Evolutionary conservation across 2,797 vertebrate species (phyloP).

Genomic region (Pteropus rufus): DNA sequence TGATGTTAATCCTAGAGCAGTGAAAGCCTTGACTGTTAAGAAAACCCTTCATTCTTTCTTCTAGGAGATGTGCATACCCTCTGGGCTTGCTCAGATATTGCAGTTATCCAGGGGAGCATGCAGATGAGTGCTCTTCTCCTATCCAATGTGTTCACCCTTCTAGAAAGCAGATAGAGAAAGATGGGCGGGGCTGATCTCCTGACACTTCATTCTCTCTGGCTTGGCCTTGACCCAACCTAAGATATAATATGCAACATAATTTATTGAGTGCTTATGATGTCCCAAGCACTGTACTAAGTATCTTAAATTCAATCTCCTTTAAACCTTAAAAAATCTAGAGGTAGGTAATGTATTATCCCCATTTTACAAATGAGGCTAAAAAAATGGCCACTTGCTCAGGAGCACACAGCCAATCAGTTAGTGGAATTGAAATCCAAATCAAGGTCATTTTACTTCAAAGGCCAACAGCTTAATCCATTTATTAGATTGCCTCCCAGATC

Average conservation of each 20-base stretch:
- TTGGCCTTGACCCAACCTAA: neutral
- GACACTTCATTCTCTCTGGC: neutral
- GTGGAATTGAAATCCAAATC: neutral
- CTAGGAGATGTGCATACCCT: neutral
- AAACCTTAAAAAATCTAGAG: neutral
- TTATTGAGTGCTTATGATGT: neutral
- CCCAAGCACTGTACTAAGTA: neutral
- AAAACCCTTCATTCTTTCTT: neutral
- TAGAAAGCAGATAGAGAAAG: neutral
- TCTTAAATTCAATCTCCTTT: neutral
- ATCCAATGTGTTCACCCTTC: neutral
- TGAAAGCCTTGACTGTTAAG: neutral
- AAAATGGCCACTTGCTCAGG: neutral
- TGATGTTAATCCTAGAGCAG: neutral
- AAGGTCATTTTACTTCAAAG: neutral
- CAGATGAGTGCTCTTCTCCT: neutral
- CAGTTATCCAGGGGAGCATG: neutral
- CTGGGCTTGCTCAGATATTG: neutral
- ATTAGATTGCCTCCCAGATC: neutral
- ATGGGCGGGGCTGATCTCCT: neutral
- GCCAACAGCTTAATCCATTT: neutral
- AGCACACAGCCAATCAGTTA: neutral
- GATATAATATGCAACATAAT: neutral
- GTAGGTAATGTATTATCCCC: neutral
- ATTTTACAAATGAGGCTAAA: neutral